Base-by-base conservation (phyloP, 30 jellyfish, hydroid and myxozoan species). In the Morbakka virulenta region DNA sequence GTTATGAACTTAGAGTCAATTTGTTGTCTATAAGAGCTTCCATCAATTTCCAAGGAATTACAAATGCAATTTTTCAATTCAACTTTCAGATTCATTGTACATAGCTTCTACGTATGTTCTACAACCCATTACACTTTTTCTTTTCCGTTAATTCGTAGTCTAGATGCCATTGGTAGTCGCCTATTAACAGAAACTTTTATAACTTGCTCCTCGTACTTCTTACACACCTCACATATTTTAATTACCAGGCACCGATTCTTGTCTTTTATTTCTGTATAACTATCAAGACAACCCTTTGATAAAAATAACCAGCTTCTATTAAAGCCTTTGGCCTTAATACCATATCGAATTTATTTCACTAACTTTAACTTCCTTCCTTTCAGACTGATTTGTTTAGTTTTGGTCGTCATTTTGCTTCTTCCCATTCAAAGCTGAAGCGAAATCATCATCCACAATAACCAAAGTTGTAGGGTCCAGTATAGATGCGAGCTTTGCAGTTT, bases 161-260 rank as follows among this genome's bases (percentile, higher is more conserved):
- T 79, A 61, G 80, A 77, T 35, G 88, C 79, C 81, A 77, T 77
- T n/a, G 88, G 81, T 49, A 77, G 80, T 50, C 80, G 81, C 57
- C 57, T 41, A 41, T 41, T 41, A 41, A 41, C 57, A 41, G 57
- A 41, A 17, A 41, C 9, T 41, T 36, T 41, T 41, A 41, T 62
- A 20, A 32, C 67, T 51, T 75, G 87, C 21, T 52, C 77, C 80
- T 50, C 81, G 72, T 57, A 63, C 32, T 74, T 63, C 30, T 74
- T 52, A 74, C 86, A 74, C 24, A 74, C 30, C 64, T 31, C 64
- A 63, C 86, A 76, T 76, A 69, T 76, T 78, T n/a, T n/a, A n/a
- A 61, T 76, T 67, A 76, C 66, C 25, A 57, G 87, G 81, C 89
- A 74, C 22, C 73, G 82, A 9, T 78, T 61, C 74, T 28, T 78